A percentile compares a stretch with the other conserved stretches of the same genome.
Conservation (phyloP, 2,113 vertebrate genomes). For the Sialia sialis region DNA sequence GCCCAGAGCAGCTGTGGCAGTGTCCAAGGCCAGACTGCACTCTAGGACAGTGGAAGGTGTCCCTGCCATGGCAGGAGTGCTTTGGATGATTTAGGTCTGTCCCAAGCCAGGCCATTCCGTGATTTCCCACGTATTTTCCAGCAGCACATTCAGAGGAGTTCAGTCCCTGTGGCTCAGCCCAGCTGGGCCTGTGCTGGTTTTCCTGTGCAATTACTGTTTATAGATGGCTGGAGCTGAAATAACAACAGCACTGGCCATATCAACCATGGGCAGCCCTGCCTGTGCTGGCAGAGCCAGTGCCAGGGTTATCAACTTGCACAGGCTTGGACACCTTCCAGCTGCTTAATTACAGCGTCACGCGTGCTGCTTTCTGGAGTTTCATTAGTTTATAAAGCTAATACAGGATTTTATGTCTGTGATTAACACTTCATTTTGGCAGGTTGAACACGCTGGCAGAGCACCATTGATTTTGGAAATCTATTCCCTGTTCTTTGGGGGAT, state of each 20-base stretch:
- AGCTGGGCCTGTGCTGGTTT: conserved; percentile 57
- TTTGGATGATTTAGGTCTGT: fast-evolving
- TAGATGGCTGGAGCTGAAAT: conserved; percentile 75
- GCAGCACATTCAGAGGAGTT: background rate
- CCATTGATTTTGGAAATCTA: conserved; percentile 73
- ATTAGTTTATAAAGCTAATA: conserved; percentile 81
- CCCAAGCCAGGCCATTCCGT: background rate
- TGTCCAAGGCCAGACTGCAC: fast-evolving
- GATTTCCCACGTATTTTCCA: background rate
- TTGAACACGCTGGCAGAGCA: conserved; percentile 73
- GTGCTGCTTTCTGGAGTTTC: conserved; percentile 78
- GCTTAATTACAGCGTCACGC: conserved; percentile 79
- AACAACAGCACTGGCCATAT: conserved; percentile 72
- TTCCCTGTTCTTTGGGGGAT: conserved; percentile 67
- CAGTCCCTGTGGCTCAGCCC: conserved; percentile 11
- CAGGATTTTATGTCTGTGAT: conserved; percentile 79
- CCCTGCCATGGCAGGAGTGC: background rate
- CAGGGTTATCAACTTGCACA: conserved; percentile 81
- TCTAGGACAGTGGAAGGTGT: fast-evolving
- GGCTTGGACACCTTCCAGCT: conserved; percentile 80
- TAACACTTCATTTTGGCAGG: conserved; percentile 79
- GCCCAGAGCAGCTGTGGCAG: background rate
- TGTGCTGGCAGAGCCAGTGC: conserved; percentile 76
- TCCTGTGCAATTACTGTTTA: conserved; percentile 75
- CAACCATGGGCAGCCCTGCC: conserved; percentile 75